phyloP scores from a whole-genome alignment of 2,797 vertebrate species.

The Sebastiscus albofasciatus region DNA sequence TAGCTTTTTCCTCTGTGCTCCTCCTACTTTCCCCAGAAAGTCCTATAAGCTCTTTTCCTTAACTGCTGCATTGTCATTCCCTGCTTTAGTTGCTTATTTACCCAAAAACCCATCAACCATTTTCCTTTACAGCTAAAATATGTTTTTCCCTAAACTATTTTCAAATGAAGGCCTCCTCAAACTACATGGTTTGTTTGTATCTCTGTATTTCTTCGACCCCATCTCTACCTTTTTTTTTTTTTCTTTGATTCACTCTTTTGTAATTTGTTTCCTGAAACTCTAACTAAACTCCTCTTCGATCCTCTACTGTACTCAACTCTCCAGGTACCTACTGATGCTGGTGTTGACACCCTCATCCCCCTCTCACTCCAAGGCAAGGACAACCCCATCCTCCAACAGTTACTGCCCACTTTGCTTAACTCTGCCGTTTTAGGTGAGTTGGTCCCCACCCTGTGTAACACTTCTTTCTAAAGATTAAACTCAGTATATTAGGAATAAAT shows the following conservation, averaged over 20 bases:
- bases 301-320: background rate
- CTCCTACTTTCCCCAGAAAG: background rate
- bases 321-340: conserved; percentile 74
- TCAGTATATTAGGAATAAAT: background rate
- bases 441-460: background rate
- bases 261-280: background rate
- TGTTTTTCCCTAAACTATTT: background rate
- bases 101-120: background rate
- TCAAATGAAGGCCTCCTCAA: background rate
- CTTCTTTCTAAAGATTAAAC: background rate
- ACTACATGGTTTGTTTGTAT: background rate
- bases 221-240: background rate
- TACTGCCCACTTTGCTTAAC: conserved; percentile 87
- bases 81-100: background rate
- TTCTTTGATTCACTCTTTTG: background rate
- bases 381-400: conserved; percentile 80
- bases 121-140: background rate
- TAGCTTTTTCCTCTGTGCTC: conserved; percentile 26
- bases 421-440: conserved; percentile 85
- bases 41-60: conserved; percentile 11
- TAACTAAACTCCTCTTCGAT: background rate
- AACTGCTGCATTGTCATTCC: conserved; percentile 22
- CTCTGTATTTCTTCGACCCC: background rate
- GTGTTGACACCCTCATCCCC: conserved; percentile 80
- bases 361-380: conserved; percentile 82